A percentile compares a stretch with the other conserved stretches of the same genome.
phyloP scores from a whole-genome alignment of 2,113 vertebrate species.

The Melanerpes aurifrons region DNA sequence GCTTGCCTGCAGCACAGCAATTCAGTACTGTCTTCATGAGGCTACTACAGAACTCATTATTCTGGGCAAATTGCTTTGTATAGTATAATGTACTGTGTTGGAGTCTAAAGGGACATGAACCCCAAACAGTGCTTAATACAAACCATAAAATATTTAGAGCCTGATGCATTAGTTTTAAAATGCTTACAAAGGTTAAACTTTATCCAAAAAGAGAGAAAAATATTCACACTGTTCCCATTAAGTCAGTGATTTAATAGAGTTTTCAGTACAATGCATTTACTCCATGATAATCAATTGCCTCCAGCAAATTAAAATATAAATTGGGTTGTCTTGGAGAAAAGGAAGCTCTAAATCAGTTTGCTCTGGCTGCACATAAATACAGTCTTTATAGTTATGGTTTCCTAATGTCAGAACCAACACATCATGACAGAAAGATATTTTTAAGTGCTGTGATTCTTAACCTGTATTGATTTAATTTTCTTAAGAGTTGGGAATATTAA shows the following conservation, averaged over 20 bases:
- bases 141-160: conserved; percentile 81
- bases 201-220: conserved; percentile 15
- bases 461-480: neutral
- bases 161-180: conserved; percentile 73
- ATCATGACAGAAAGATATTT: neutral
- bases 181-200: conserved; percentile 67
- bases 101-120: conserved; percentile 63
- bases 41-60: conserved; percentile 75
- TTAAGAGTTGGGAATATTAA: neutral
- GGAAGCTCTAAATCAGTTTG: conserved; percentile 56
- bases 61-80: conserved; percentile 78
- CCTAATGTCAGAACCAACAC: conserved; percentile 41
- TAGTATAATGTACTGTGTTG: conserved; percentile 64
- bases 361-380: conserved; percentile 51
- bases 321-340: conserved; percentile 54
- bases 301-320: conserved; percentile 77
- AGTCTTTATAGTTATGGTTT: conserved; percentile 40
- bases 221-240: conserved; percentile 47
- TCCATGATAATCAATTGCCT: conserved; percentile 74
- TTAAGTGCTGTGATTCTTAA: neutral
- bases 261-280: conserved; percentile 73
- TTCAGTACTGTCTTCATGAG: conserved; percentile 63
- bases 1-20: conserved; percentile 63
- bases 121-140: conserved; percentile 75
- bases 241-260: conserved; percentile 66